Evolutionary conservation across 2,113 vertebrate species (phyloP).

Genomic region (Ptyas mucosa): DNA sequence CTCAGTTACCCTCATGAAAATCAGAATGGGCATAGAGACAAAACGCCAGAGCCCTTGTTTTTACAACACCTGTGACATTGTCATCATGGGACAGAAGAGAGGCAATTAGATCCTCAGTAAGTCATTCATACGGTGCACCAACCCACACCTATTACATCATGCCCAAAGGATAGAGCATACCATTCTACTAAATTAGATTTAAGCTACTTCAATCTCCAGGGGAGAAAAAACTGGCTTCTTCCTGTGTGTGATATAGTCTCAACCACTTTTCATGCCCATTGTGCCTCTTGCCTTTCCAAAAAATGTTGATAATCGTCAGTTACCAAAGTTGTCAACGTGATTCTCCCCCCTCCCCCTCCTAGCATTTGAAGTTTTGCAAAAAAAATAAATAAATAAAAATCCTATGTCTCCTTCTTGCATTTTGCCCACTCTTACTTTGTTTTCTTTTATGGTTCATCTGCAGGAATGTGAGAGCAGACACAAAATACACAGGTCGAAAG

Average conservation of each 20-base stretch:
- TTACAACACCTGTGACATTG: not conserved
- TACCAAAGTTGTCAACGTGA: not conserved
- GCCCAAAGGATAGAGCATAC: not conserved
- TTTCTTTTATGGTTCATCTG: not conserved
- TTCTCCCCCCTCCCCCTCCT: not conserved
- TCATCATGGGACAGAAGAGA: not conserved
- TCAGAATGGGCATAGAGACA: not conserved
- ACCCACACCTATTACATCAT: not conserved
- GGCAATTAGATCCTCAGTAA: not conserved
- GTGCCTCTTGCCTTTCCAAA: not conserved
- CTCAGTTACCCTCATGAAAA: not conserved
- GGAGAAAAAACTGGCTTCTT: not conserved
- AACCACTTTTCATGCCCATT: not conserved
- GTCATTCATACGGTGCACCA: not conserved
- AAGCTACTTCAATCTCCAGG: not conserved
- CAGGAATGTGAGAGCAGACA: slow-evolving; percentile 89
- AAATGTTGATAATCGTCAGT: not conserved
- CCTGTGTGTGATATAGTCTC: not conserved
- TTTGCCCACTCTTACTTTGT: not conserved
- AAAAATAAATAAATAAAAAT: no score
- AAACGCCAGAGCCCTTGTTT: not conserved
- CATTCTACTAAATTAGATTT: not conserved
- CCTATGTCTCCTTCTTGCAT: not conserved
- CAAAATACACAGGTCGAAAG: slow-evolving; percentile 87
- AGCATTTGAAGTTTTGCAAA: not conserved